A percentile compares a stretch with the other conserved stretches of the same genome.
Conservation (phyloP, 1,140 invertebrate genomes). For the Lasaia peninsularis region DNA sequence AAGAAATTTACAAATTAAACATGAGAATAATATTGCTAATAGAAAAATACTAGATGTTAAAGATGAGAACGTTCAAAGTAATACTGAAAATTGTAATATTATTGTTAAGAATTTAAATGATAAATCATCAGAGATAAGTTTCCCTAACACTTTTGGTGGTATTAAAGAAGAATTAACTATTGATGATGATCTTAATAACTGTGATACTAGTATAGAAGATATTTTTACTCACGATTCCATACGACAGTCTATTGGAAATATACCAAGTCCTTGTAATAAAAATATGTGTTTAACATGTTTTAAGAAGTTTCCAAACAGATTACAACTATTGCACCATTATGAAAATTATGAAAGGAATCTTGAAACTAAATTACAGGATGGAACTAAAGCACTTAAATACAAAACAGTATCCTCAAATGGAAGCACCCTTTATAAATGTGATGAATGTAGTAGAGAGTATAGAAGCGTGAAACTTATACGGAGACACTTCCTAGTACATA, state of each 20-base stretch:
- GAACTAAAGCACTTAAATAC: conserved; percentile 21
- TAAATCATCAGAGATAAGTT: neutral
- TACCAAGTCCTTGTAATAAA: conserved; percentile 4
- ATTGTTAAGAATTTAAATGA: neutral
- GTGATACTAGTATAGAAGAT: conserved; percentile 9
- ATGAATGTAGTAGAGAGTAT: conserved; percentile 37
- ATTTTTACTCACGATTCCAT: neutral
- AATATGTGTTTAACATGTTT: conserved; percentile 48
- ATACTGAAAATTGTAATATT: neutral
- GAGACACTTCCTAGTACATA: conserved; percentile 37
- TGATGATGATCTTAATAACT: neutral
- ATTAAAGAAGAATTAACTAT: neutral
- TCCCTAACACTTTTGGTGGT: neutral
- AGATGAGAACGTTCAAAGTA: neutral
- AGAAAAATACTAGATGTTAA: neutral
- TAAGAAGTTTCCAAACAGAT: conserved; percentile 27
- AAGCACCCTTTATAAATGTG: conserved; percentile 35
- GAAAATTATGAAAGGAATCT: conserved; percentile 21
- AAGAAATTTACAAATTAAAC: neutral
- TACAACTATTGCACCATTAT: conserved; percentile 41
- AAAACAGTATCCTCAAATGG: conserved; percentile 18
- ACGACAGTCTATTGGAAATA: neutral
- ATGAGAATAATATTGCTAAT: neutral
- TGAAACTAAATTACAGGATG: conserved; percentile 24
- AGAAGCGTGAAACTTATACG: conserved; percentile 31